A percentile compares a stretch with the other conserved stretches of the same genome.
These are phyloP conservation scores for Bambusicola thoracicus DNA, from an alignment of 2,113 vertebrate genomes.

Conservation along the genomic window DNA sequence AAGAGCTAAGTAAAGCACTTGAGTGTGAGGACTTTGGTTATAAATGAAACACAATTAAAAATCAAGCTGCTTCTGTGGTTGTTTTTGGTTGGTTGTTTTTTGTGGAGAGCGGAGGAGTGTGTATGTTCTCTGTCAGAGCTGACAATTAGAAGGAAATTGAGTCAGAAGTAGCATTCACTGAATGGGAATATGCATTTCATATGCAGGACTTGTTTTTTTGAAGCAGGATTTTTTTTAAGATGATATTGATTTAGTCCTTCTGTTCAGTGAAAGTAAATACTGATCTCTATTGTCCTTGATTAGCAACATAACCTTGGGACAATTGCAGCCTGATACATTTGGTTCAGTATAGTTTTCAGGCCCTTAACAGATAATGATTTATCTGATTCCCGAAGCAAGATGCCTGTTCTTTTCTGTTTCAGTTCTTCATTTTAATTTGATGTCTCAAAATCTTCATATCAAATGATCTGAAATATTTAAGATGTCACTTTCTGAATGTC, in stretches of 20 bases:
- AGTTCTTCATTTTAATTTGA: not conserved
- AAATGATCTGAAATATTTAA: not conserved
- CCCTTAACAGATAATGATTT: slow-evolving; percentile 6
- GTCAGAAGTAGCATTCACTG: not conserved
- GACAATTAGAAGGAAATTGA: not conserved
- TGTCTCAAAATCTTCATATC: not conserved
- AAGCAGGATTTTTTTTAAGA: not conserved
- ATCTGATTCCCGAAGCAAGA: not conserved
- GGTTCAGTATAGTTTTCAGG: not conserved
- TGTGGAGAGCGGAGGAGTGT: not conserved
- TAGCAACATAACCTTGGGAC: not conserved
- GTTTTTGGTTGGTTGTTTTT: not conserved
- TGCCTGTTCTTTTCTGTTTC: not conserved
- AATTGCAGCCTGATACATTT: not conserved
- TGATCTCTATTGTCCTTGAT: not conserved
- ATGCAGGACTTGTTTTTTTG: not conserved
- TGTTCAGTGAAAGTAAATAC: not conserved
- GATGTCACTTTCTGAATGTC: not conserved
- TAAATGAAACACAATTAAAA: not conserved
- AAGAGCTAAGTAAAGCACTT: not conserved
- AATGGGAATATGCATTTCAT: not conserved
- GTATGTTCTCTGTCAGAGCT: not conserved
- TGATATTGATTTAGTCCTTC: not conserved
- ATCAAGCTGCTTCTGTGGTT: not conserved
- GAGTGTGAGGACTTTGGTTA: not conserved